These are phyloP conservation scores for Acanthopagrus latus DNA, from an alignment of 2,797 vertebrate genomes.

Conservation along the genomic window DNA sequence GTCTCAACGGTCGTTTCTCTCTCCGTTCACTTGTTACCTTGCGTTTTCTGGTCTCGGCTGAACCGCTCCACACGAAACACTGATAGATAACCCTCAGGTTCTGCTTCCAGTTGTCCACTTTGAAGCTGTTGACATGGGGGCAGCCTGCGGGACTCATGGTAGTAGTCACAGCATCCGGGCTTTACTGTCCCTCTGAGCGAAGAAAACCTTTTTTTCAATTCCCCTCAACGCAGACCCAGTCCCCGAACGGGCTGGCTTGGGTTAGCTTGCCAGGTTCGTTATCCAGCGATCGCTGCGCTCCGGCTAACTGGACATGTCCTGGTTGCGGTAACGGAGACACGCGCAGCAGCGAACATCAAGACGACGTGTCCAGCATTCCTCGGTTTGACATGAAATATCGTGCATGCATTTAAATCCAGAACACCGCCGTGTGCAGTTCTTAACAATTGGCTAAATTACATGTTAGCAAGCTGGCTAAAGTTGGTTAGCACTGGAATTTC, in stretches of 20 bases:
- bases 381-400: conserved; percentile 48
- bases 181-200: conserved; percentile 58
- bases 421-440: conserved; percentile 27
- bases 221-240: conserved; percentile 52
- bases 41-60: conserved; percentile 95
- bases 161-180: conserved; percentile 82
- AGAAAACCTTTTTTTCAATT: conserved; percentile 59
- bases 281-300: conserved; percentile 74
- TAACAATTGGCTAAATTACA: conserved; percentile 62
- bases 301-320: conserved; percentile 78
- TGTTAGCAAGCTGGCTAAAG: conserved; percentile 83
- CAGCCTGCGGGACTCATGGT: conserved; percentile 95
- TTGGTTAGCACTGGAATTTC: conserved; percentile 88
- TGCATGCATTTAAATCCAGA: conserved; percentile 19
- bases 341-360: conserved; percentile 70
- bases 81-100: conserved; percentile 97
- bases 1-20: conserved; percentile 17
- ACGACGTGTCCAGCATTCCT: conserved; percentile 42
- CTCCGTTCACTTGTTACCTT: conserved; percentile 86
- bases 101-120: conserved; percentile 99
- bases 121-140: conserved; percentile 95
- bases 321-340: conserved; percentile 61
- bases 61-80: conserved; percentile 97
- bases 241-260: conserved; percentile 39
- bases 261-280: conserved; percentile 76